Evolutionary conservation across 2,888 invertebrate species (phyloP), one percentile per base, ranked within the genome.

Genomic region (Augiades crinisus): DNA sequence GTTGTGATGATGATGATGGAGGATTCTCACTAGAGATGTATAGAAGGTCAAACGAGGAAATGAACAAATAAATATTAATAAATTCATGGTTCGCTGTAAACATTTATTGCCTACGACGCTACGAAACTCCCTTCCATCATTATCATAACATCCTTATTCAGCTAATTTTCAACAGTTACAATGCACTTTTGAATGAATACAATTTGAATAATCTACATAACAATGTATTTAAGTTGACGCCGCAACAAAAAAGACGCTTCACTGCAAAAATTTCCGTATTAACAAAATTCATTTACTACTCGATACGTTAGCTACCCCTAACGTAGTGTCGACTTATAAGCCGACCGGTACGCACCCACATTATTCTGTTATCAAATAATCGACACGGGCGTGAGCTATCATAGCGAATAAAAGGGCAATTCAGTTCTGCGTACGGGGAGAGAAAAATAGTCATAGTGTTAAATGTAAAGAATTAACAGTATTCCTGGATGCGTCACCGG

Each of bases 401-500:
- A 46, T 40, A 40, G 40, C 52, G 40, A 40, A 46, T 46, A 44
- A 54, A 49, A 46, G 47, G 27, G 44, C 33, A 54, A 44, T 44
- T 21, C 10, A 37, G 31, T 12, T 10, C 12, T 53, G 24, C 7
- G 12, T 17, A 36, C 10, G 27, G 13, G 31, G 56, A 59, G 62
- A 64, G 68, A 68, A 67, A 68, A 63, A 64, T 72, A 65, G 69
- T 76, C 71, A 74, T 65, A 61, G 62, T 64, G 65, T 76, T 75
- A 71, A 78, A 77, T 72, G 73, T 77, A 70, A 70, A 70, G 72
- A 80, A 80, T 81, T 75, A 74, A 75, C 54, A 56, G 68, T 72
- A 75, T 81, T 85, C 83, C 87, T 86, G 87, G 84, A 86, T 84
- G 81, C 79, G 86, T 82, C 83, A 85, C 79, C 67, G 68, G 72